phyloP scores from a whole-genome alignment of 2,797 vertebrate species.

The Lagorchestes hirsutus region DNA sequence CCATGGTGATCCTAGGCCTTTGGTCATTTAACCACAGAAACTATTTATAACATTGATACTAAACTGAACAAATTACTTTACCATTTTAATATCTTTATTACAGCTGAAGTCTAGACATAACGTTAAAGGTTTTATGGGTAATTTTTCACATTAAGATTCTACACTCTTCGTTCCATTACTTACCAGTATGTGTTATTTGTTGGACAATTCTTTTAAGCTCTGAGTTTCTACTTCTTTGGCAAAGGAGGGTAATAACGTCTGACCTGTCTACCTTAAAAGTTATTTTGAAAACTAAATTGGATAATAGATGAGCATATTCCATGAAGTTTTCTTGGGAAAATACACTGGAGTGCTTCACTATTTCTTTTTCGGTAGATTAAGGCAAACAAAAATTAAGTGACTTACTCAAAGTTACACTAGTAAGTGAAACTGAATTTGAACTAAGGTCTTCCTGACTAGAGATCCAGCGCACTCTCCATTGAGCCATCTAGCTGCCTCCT shows the following conservation, averaged over 20 bases:
- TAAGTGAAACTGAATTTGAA: too few relatives aligned
- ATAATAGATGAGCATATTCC: neutral
- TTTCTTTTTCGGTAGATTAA: too few relatives aligned
- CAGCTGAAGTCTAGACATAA: constrained; percentile 13
- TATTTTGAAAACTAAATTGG: neutral
- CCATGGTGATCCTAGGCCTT: neutral
- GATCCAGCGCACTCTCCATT: too few relatives aligned
- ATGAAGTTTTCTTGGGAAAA: too few relatives aligned
- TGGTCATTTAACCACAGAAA: neutral
- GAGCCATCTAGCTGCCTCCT: too few relatives aligned
- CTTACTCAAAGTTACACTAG: too few relatives aligned
- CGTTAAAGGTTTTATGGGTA: constrained; percentile 1
- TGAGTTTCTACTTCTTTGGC: neutral
- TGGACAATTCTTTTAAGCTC: neutral
- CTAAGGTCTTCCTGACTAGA: too few relatives aligned
- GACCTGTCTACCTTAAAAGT: neutral
- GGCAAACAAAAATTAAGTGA: too few relatives aligned
- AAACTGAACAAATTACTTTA: neutral
- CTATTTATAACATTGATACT: neutral
- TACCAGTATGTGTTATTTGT: neutral
- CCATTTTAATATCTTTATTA: neutral
- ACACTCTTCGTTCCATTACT: neutral
- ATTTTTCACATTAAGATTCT: constrained; percentile 20
- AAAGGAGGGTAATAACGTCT: neutral
- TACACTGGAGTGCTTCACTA: too few relatives aligned